These are phyloP conservation scores for Idaea biselata DNA, from an alignment of 2,888 invertebrate species.

Conservation along the genomic window DNA sequence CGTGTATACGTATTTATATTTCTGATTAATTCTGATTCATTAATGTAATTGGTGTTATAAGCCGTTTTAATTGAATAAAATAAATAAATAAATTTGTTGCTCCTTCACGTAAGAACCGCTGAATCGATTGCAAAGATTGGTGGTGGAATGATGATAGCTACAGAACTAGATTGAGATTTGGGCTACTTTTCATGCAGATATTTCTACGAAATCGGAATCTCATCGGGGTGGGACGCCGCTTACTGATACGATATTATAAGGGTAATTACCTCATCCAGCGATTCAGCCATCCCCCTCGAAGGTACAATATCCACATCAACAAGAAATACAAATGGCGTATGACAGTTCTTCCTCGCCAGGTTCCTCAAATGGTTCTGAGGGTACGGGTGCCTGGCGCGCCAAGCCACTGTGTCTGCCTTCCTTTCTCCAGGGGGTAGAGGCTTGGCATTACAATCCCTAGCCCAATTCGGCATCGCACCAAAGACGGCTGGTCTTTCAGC, in stretches of 20 bases:
- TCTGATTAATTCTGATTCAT: too few species aligned
- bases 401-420: conserved; percentile 83
- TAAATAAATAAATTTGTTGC: too few species aligned
- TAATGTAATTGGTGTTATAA: too few species aligned
- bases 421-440: conserved; percentile 83
- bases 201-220: background rate
- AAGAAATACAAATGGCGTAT: conserved; percentile 88
- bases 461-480: conserved; percentile 81
- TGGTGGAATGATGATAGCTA: too few species aligned
- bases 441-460: conserved; percentile 84
- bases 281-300: conserved; percentile 85
- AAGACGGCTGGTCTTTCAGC: conserved; percentile 82
- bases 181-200: too few species aligned
- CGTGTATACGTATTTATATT: too few species aligned
- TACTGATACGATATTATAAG: background rate
- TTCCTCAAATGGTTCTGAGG: conserved; percentile 95
- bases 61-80: too few species aligned
- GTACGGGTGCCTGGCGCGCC: conserved; percentile 89
- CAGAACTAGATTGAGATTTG: too few species aligned
- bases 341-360: conserved; percentile 91
- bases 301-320: conserved; percentile 95
- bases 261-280: conserved; percentile 76
- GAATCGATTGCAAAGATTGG: too few species aligned
- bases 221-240: background rate
- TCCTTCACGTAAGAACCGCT: too few species aligned